Percentiles rank a stretch among this genome's conserved stretches.
Evolutionary conservation across 2,888 invertebrate genomes (phyloP).

Genomic region (Sminthurinus aureus): DNA sequence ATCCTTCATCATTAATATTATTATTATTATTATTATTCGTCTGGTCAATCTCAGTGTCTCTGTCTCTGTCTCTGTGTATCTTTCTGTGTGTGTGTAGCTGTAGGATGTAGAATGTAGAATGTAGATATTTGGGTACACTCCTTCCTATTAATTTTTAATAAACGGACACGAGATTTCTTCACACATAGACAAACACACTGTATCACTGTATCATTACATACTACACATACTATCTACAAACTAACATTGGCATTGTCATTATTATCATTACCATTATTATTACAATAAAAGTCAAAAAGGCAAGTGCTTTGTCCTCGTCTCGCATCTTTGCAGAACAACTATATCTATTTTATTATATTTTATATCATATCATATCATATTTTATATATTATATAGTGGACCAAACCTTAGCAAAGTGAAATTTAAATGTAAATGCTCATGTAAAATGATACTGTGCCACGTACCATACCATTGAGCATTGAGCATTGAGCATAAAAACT

Average conservation of each 20-base stretch:
- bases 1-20: slow-evolving; percentile 7
- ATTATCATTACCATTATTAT: no score
- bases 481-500: background rate
- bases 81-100: background rate
- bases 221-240: no score
- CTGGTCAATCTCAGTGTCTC: background rate
- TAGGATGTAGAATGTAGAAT: background rate
- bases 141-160: slow-evolving; percentile 7
- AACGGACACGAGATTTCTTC: background rate
- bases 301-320: slow-evolving; percentile 14
- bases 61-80: background rate
- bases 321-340: background rate
- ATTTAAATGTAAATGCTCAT: no score
- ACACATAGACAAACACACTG: background rate
- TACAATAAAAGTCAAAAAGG: background rate
- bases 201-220: background rate
- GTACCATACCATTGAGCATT: background rate
- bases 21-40: background rate
- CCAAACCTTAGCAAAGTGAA: no score
- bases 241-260: no score
- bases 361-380: no score
- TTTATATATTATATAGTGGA: no score
- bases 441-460: no score
- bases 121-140: background rate
- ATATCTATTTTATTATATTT: background rate